A percentile compares a stretch with the other conserved stretches of the same genome.
Conservation (phyloP, 1,140 invertebrate species). For the Lordiphosa mommai region DNA sequence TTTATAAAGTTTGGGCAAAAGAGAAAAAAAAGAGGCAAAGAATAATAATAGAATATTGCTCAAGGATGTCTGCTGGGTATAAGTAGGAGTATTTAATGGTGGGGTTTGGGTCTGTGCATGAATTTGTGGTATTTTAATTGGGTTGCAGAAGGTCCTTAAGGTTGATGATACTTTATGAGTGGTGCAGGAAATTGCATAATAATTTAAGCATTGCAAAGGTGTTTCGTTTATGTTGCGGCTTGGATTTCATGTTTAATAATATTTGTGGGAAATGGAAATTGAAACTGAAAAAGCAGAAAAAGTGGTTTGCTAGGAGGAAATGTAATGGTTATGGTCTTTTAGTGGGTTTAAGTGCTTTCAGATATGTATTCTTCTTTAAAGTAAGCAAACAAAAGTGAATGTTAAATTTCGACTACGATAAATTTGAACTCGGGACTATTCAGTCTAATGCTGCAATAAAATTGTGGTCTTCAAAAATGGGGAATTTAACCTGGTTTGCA, state of each 20-base stretch:
- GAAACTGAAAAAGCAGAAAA: background rate
- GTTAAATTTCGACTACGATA: too few species aligned
- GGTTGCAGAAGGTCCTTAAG: slow-evolving; percentile 11
- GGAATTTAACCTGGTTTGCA: too few species aligned
- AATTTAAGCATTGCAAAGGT: slow-evolving; percentile 9
- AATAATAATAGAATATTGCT: slow-evolving; percentile 34
- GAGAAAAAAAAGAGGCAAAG: background rate
- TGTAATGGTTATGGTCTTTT: too few species aligned
- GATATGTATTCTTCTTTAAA: too few species aligned
- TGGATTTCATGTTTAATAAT: too few species aligned
- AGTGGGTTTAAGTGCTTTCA: too few species aligned
- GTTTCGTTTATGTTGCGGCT: too few species aligned
- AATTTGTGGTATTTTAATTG: slow-evolving; percentile 59
- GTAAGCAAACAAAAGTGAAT: too few species aligned
- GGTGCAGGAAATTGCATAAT: slow-evolving; percentile 16
- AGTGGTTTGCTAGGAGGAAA: too few species aligned
- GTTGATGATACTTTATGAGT: slow-evolving; percentile 18
- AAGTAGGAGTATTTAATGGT: background rate
- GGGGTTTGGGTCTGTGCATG: slow-evolving; percentile 14
- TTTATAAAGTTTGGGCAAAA: slow-evolving; percentile 12
- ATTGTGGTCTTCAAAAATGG: too few species aligned
- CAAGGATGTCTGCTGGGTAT: slow-evolving; percentile 37
- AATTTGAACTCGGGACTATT: too few species aligned
- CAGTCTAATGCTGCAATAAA: too few species aligned
- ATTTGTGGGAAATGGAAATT: slow-evolving; percentile 14